These are phyloP conservation scores for Callionymus lyra DNA, from an alignment of 2,113 vertebrate species.

Conservation along the genomic window DNA sequence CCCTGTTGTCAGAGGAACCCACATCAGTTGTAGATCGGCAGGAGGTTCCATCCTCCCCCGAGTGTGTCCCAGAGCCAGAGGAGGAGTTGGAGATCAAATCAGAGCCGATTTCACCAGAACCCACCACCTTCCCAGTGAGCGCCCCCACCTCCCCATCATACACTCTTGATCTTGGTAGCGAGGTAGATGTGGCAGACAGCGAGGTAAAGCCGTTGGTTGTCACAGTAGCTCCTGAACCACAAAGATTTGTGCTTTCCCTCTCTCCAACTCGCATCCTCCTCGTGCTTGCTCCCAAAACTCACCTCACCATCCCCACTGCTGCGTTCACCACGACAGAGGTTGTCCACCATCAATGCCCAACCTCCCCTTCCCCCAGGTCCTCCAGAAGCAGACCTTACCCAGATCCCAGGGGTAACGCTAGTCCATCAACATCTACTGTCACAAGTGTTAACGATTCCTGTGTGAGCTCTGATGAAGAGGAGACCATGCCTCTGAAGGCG, in stretches of 20 bases:
- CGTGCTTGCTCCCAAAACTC: conserved; percentile 49
- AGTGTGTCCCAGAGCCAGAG: conserved; percentile 48
- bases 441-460: conserved; percentile 3
- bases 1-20: conserved; percentile 4
- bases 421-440: conserved; percentile 32
- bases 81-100: conserved; percentile 63
- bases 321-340: conserved; percentile 11
- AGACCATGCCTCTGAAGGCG: conserved; percentile 13
- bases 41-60: conserved; percentile 18
- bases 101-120: conserved; percentile 49
- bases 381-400: conserved; percentile 49
- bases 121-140: conserved; percentile 14
- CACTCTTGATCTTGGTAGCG: conserved; percentile 65
- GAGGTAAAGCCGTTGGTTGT: conserved; percentile 38
- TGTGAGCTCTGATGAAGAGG: conserved; percentile 7
- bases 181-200: conserved; percentile 58
- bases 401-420: conserved; percentile 50
- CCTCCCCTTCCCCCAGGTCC: conserved; percentile 9
- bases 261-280: conserved; percentile 57
- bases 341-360: conserved; percentile 12
- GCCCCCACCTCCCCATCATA: conserved; percentile 47
- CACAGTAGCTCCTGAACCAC: conserved; percentile 33
- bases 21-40: conserved; percentile 11
- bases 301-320: conserved; percentile 15
- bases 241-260: conserved; percentile 52